phyloP scores from a whole-genome alignment of 2,888 invertebrate genomes.

The Alloplasta piceator region DNA sequence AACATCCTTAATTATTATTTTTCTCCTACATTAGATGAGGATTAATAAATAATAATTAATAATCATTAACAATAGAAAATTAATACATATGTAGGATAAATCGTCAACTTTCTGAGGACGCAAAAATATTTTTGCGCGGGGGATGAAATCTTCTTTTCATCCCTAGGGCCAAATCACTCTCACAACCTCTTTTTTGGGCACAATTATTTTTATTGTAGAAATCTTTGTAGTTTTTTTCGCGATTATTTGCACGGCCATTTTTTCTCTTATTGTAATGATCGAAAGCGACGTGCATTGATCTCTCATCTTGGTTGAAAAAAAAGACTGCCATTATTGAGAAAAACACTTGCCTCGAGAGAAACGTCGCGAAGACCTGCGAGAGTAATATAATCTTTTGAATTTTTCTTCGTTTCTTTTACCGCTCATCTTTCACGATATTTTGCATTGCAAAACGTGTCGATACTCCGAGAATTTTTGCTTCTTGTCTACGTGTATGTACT shows the following conservation, averaged over 20 bases:
- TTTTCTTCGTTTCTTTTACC: not conserved
- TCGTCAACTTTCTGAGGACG: no score
- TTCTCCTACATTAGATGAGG: no score
- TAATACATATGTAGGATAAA: no score
- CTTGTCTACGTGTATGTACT: not conserved
- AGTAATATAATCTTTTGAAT: not conserved
- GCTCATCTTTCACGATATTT: not conserved
- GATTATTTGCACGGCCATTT: not conserved
- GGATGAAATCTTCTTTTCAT: constrained; percentile 43
- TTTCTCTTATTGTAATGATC: not conserved
- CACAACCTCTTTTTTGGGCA: not conserved
- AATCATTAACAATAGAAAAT: no score
- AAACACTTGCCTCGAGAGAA: no score
- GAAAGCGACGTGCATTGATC: no score
- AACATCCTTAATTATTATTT: no score
- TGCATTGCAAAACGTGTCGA: not conserved
- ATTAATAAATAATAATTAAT: not conserved
- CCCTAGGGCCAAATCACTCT: constrained; percentile 31
- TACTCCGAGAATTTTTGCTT: constrained; percentile 1
- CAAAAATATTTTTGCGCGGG: not conserved
- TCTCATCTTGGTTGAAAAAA: not conserved
- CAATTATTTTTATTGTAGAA: no score
- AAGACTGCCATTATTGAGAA: not conserved
- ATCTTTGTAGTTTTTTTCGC: no score
- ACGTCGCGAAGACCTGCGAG: not conserved